Conservation (phyloP, 2,888 invertebrate genomes). For the Archips crataeganus region DNA sequence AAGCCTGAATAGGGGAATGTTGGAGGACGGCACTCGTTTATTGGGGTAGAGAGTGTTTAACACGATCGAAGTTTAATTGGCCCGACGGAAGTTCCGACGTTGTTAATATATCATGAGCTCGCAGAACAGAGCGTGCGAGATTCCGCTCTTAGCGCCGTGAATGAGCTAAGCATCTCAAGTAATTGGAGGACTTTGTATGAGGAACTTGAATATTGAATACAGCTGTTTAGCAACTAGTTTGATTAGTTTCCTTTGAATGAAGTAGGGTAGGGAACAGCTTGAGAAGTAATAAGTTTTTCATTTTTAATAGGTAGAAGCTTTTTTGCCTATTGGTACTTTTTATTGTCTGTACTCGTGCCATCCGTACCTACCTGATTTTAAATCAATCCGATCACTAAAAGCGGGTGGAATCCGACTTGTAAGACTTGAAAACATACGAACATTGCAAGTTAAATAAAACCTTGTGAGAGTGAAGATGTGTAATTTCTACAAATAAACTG, state of each 20-base stretch:
- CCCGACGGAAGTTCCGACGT: constrained; percentile 55
- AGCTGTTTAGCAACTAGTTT: neutral
- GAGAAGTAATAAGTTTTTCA: neutral
- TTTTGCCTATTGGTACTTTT: too few relatives aligned
- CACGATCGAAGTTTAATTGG: constrained; percentile 76
- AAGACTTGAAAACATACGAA: too few relatives aligned
- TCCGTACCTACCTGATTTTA: too few relatives aligned
- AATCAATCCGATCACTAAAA: too few relatives aligned
- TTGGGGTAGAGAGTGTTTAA: constrained; percentile 61
- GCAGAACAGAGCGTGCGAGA: constrained; percentile 37
- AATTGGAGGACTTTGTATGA: neutral
- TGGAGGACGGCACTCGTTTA: constrained; percentile 51
- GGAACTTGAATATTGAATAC: neutral
- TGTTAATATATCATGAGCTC: constrained; percentile 51
- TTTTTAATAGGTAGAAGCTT: too few relatives aligned
- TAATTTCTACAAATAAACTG: neutral
- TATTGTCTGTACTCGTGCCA: too few relatives aligned
- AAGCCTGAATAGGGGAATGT: constrained; percentile 60
- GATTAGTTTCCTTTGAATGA: constrained; percentile 1
- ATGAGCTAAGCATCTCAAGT: constrained; percentile 24
- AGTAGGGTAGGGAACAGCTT: neutral
- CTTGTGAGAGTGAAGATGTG: neutral
- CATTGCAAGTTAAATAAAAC: too few relatives aligned
- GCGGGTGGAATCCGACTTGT: too few relatives aligned
- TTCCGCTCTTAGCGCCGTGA: constrained; percentile 38